Evolutionary conservation across 2,113 vertebrate genomes (phyloP), one percentile per base, ranked within the genome.

Genomic region (Cercocebus atys): DNA sequence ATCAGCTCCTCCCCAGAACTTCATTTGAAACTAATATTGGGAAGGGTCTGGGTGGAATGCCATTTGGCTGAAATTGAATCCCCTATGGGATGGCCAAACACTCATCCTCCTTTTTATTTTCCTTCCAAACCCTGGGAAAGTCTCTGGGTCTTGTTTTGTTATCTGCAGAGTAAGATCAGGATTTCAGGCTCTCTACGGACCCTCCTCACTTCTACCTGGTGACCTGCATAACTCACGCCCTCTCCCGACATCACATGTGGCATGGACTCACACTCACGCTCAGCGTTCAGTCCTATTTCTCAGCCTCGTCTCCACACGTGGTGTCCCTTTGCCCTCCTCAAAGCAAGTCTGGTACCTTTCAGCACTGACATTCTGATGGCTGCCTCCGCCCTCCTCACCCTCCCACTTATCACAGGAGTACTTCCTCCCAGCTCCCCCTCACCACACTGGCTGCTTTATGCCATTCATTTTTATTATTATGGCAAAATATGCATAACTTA

Each of bases 211-310:
- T 30, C 92, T 61, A 43, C 6, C 14, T 23, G 1, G 7, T 4
- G 1, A 30, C 7, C 25, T 72, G 38, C 70, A 32, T 8, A 1
- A 32, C 30, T 6, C 2, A 3, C 43, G 25, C 57, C 75, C 3
- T 25, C 32, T 47, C 32, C 38, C 2, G 3, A 30, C 2, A 6
- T 17, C 27, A 8, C 2, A 5, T 0, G 0, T 2, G 45, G 40
- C 59, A 23, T 27, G 14, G 20, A 12, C 17, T 25, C 52, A 12
- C 76, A 50, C 22, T 25, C 87, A 38, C 50, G 3, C 20, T 50
- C 25, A 0, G 0, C 0, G 1, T 25, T 18, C 27, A 1, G 27
- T 11, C 30, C 72, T 8, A 1, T 18, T 13, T 40, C 68, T 59
- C 52, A 14, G 1, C 16, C 43, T 86, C 47, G 3, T 45, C 30